Evolutionary conservation across 2,888 invertebrate genomes (phyloP), one percentile per base, ranked within the genome.

Genomic region (Epinotia brunnichana): DNA sequence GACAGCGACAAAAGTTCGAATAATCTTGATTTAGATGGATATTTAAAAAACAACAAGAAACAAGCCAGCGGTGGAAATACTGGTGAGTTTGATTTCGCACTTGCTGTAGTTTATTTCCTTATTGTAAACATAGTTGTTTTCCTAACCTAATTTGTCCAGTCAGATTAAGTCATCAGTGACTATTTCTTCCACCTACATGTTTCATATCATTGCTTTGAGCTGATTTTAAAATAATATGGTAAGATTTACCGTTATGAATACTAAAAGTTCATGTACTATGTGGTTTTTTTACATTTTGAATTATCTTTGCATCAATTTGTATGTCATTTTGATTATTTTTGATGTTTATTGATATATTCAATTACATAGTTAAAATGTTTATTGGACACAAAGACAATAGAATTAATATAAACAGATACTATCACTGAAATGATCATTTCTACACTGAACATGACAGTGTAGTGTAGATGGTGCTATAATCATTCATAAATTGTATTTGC

Each of bases 1-100:
- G 93, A 93, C 89, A 91, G 86, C 88, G 91, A 91, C 81, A 92
- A 91, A 90, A 89, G 87, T 92, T 91, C 87, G 79, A 87, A 85
- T 87, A 90, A 87, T 90, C 89, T 87, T 78, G 91, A 90, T 85
- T 90, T 90, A 78, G 90, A 91, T 82, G 90, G 90, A 80, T 90
- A 90, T 74, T 68, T 91, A 80, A 93, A 88, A 80, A 87, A 79
- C 82, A 87, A 79, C 79, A 91, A 87, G 80, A 91, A 88, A 81
- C 86, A 86, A 83, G 82, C 80, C 72, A 89, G 82, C 80, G 81
- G 81, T 84, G 87, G 82, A 80, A 87, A 81, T 78, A 83, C 82
- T 77, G 91, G 93, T 92, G 84, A 89, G 89, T 75, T 39, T 69
- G 41, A 21, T 64, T 56, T 70, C 17, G 53, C 69, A 73, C 63